phyloP scores from a whole-genome alignment of 2,113 vertebrate genomes.

The Dasyprocta punctata region DNA sequence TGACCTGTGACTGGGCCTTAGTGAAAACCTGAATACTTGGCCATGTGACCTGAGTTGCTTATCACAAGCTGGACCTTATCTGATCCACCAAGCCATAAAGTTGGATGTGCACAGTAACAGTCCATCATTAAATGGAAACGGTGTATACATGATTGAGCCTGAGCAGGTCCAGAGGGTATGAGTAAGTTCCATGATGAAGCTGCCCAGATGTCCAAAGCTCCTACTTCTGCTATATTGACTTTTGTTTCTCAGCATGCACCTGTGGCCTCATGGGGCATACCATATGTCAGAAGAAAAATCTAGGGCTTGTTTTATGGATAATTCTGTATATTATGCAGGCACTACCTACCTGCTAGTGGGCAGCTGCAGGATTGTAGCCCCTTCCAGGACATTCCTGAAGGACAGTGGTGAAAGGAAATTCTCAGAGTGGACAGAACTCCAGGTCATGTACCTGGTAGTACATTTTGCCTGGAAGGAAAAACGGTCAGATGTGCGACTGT shows the following conservation, averaged over 20 bases:
- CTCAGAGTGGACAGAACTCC: background rate
- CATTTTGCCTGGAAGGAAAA: background rate
- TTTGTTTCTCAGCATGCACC: background rate
- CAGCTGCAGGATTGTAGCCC: background rate
- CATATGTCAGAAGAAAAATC: background rate
- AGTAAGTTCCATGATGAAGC: background rate
- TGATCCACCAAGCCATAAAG: background rate
- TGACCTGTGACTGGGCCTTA: background rate
- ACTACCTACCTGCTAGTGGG: background rate
- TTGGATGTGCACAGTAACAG: background rate
- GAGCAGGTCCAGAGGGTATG: background rate
- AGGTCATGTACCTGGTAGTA: background rate
- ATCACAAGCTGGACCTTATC: background rate
- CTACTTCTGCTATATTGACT: too few species aligned
- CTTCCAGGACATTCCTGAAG: background rate
- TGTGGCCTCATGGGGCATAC: background rate
- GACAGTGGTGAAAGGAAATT: background rate
- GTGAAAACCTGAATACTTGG: background rate
- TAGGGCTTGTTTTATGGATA: background rate
- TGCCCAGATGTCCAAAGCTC: background rate
- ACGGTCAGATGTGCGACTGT: background rate
- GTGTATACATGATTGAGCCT: background rate
- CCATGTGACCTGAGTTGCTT: background rate
- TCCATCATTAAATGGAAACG: background rate
- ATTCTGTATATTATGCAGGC: background rate